phyloP scores from a whole-genome alignment of 1,140 invertebrate genomes.

The Pectinophora gossypiella region DNA sequence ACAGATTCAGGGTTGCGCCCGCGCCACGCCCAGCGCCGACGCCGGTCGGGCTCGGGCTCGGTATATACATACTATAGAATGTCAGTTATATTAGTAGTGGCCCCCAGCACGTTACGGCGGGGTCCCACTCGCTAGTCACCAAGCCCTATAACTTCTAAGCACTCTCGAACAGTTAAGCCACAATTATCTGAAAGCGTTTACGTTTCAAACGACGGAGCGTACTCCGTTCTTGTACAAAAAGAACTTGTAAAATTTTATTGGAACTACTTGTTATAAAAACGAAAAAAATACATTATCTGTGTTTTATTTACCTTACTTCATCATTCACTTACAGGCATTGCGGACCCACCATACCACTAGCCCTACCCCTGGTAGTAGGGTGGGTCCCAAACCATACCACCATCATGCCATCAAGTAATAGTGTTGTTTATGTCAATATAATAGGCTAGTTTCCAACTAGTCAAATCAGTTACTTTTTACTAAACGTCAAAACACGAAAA shows the following conservation, averaged over 20 bases:
- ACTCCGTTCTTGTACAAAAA: conserved; percentile 67
- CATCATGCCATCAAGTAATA: no score
- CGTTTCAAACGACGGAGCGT: conserved; percentile 52
- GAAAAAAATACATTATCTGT: conserved; percentile 41
- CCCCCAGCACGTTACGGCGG: no score
- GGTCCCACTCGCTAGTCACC: conserved; percentile 40
- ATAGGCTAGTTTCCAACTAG: no score
- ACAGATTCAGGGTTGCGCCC: conserved; percentile 40
- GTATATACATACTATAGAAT: no score
- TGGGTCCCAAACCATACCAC: no score
- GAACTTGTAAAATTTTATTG: conserved; percentile 73
- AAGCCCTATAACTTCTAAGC: conserved; percentile 53
- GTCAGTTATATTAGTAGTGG: no score
- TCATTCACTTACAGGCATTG: no score
- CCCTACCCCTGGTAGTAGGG: no score
- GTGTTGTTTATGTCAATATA: no score
- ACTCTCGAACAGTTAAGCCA: conserved; percentile 58
- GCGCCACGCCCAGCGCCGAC: background rate
- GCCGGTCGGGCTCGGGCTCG: no score
- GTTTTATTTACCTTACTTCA: conserved; percentile 14
- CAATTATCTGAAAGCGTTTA: conserved; percentile 56
- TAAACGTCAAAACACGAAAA: no score
- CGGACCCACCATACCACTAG: background rate
- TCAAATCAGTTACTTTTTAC: no score
- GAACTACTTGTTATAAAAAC: conserved; percentile 73